Base-by-base conservation (phyloP, 2,113 vertebrate species). In the Hymenochirus boettgeri region DNA sequence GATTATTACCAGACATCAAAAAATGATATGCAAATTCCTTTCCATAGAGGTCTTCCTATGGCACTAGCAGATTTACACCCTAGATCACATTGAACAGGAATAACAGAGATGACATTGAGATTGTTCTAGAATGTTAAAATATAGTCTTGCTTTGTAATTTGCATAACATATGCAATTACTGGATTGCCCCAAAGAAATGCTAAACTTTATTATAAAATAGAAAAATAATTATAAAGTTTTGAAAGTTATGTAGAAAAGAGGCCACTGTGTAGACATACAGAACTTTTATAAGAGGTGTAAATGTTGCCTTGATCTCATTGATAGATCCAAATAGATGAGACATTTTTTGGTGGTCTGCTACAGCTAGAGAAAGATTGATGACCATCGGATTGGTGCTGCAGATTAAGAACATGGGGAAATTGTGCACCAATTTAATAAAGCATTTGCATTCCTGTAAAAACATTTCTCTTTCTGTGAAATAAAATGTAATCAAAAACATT, bases 101-200 rank as follows among this genome's bases (percentile, higher is more conserved):
- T 48, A 48, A 48, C 46, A 48, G 13, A 48, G 46, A 48, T 48
- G 46, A 48, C 46, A 48, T 48, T 48, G 46, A 48, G 11, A 17
- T 42, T 42, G 39, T 18, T 42, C 13, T 3, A 42, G 46, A 48
- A 48, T 23, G 46, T 48, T 21, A 23, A 48, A 48, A 48, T 22
- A 21, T 22, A 48, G 46, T 22, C 21, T n/a, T n/a, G n/a, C n/a
- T 23, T 48, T 22, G 46, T 21, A 48, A 23, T 48, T 48, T 48
- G 46, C 46, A 23, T 48, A 48, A 48, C 21, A 48, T 48, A 22
- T 48, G 18, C 11, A 48, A 21, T 22, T 22, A 21, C 46, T 48
- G 46, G 46, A 21, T 22, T 48, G 19, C 46, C 21, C 18, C 5
- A 22, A 21, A 48, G 46, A 12, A 18, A 22, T 42, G 11, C 39